phyloP scores from a whole-genome alignment of 2,888 invertebrate genomes.

The Ennomos erosarius region DNA sequence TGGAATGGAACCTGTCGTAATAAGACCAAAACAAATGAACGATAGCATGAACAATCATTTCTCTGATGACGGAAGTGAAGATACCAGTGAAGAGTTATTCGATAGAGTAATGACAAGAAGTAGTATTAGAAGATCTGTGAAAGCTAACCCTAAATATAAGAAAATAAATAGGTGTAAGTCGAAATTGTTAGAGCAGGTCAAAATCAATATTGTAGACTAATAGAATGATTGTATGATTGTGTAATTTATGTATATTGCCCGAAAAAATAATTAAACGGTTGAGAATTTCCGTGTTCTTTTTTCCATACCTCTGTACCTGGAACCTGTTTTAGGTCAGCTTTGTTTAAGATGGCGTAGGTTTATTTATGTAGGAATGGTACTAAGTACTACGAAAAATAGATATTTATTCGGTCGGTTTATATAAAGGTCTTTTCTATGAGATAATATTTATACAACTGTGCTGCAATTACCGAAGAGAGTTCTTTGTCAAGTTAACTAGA shows the following conservation, averaged over 20 bases:
- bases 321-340: conserved; percentile 17
- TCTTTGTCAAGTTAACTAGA: no score
- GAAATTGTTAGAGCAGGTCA: conserved; percentile 76
- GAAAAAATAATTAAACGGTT: conserved; percentile 21
- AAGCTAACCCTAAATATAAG: conserved; percentile 82
- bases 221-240: conserved; percentile 6
- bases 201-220: conserved; percentile 74
- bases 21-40: conserved; percentile 68
- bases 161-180: conserved; percentile 79
- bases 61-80: conserved; percentile 80
- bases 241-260: conserved; percentile 22
- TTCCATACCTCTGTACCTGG: conserved; percentile 5
- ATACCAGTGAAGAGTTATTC: conserved; percentile 80
- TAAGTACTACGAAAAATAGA: neutral
- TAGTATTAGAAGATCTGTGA: conserved; percentile 75
- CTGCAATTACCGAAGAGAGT: no score
- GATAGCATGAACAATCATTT: conserved; percentile 82
- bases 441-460: no score
- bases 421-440: no score
- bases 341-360: neutral
- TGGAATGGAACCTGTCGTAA: conserved; percentile 60
- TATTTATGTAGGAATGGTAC: conserved; percentile 3
- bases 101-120: conserved; percentile 79
- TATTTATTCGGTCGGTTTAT: no score
- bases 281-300: conserved; percentile 16